Percentiles rank a stretch among this genome's conserved stretches.
Evolutionary conservation across 2,113 vertebrate species (phyloP).

Genomic region (Stegostoma tigrinum): DNA sequence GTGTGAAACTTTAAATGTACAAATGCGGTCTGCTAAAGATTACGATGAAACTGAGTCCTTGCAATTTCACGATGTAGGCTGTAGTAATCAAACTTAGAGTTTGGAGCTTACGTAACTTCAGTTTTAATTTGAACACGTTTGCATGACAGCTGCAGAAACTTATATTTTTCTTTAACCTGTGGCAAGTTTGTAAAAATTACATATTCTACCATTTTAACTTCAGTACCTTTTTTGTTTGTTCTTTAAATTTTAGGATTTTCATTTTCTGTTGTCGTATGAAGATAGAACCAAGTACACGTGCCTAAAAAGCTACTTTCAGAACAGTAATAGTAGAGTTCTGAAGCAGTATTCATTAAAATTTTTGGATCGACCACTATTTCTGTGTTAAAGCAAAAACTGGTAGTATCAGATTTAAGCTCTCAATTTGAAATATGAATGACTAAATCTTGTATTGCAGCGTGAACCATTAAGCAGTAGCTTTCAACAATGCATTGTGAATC

Average conservation of each 20-base stretch:
- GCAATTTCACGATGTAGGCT: background rate
- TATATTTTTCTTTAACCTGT: background rate
- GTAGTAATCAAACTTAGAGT: background rate
- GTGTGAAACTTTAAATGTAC: constrained; percentile 47
- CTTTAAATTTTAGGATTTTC: background rate
- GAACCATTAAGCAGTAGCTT: background rate
- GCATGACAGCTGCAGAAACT: background rate
- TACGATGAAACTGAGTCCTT: background rate
- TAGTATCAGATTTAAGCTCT: background rate
- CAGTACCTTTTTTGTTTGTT: background rate
- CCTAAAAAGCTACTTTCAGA: background rate
- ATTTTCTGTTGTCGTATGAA: background rate
- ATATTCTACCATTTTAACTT: background rate
- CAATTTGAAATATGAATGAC: background rate
- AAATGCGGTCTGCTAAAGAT: constrained; percentile 8
- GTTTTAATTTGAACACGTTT: background rate
- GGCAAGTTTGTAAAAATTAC: background rate
- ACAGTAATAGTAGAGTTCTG: background rate
- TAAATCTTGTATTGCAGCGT: background rate
- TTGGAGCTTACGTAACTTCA: background rate
- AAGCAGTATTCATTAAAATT: background rate
- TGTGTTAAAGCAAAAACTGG: too few relatives aligned
- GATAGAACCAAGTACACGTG: background rate
- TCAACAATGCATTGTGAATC: background rate
- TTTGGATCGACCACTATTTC: background rate